phyloP scores from a whole-genome alignment of 2,888 invertebrate genomes.

The Neoascia interrupta region DNA sequence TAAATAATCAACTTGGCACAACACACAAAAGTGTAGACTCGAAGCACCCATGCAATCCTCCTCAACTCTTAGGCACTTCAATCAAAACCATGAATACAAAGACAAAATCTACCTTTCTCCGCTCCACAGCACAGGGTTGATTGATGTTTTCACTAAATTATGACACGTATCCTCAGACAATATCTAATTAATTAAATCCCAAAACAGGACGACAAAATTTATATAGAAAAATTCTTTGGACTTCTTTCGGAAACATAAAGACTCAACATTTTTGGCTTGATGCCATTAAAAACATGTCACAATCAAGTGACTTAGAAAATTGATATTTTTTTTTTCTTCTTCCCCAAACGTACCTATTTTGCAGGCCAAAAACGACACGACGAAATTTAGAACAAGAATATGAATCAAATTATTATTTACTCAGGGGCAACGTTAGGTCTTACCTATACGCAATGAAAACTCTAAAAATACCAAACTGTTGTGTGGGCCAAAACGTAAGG shows the following conservation, averaged over 20 bases:
- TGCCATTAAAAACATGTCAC: constrained; percentile 39
- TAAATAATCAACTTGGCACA: constrained; percentile 24
- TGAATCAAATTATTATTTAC: constrained; percentile 28
- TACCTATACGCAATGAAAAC: constrained; percentile 35
- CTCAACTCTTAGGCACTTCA: too few species aligned
- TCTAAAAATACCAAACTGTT: too few species aligned
- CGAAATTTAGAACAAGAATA: constrained; percentile 27
- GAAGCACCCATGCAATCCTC: too few species aligned
- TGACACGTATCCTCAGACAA: constrained; percentile 33
- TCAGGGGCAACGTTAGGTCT: constrained; percentile 11
- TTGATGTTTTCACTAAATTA: constrained; percentile 28
- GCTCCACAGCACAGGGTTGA: background rate
- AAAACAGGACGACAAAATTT: constrained; percentile 19
- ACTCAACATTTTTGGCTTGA: constrained; percentile 8
- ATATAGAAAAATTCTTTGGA: background rate
- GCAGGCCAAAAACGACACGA: constrained; percentile 29
- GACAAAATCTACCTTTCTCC: too few species aligned
- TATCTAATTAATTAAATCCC: constrained; percentile 36
- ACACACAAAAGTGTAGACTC: too few species aligned
- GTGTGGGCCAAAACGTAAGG: too few species aligned
- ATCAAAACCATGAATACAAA: too few species aligned
- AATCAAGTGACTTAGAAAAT: constrained; percentile 42
- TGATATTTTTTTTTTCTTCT: too few species aligned
- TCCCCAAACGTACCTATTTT: constrained; percentile 11
- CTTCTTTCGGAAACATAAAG: too few species aligned